Percentiles rank a stretch among this genome's conserved stretches.
Conservation (phyloP, 1,140 invertebrate species). For the Trichomalopsis sarcophagae region DNA sequence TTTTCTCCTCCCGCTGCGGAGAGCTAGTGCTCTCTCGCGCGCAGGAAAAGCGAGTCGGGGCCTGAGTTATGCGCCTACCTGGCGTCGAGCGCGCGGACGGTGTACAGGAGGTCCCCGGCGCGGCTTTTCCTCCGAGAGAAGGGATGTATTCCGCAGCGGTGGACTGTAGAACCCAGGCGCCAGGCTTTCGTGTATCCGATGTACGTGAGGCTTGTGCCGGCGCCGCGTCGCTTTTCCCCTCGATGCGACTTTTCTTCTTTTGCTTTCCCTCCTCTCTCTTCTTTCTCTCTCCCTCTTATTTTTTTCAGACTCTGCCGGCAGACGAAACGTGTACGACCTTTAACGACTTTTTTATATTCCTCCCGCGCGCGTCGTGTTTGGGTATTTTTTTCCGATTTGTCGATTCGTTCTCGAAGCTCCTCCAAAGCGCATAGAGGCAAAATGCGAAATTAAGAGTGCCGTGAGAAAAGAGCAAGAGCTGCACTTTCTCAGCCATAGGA, state of each 20-base stretch:
- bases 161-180: constrained; percentile 59
- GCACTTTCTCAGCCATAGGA: not conserved
- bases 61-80: constrained; percentile 61
- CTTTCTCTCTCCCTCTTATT: not conserved
- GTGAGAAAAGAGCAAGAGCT: not conserved
- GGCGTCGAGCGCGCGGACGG: constrained; percentile 4
- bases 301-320: not conserved
- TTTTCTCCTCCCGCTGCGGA: constrained; percentile 9
- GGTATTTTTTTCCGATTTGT: not conserved
- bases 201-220: constrained; percentile 23
- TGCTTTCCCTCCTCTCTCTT: not conserved
- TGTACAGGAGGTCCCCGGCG: not conserved
- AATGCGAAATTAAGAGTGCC: not conserved
- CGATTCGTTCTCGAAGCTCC: not conserved
- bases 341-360: constrained; percentile 28
- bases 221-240: constrained; percentile 23
- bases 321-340: not conserved
- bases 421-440: not conserved
- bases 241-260: constrained; percentile 50
- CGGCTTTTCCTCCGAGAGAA: not conserved
- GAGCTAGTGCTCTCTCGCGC: not conserved
- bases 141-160: not conserved
- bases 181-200: constrained; percentile 50
- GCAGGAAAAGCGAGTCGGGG: not conserved
- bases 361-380: not conserved